Evolutionary conservation across 2,888 invertebrate genomes (phyloP).

Genomic region (Stenchaetothrips biformis): DNA sequence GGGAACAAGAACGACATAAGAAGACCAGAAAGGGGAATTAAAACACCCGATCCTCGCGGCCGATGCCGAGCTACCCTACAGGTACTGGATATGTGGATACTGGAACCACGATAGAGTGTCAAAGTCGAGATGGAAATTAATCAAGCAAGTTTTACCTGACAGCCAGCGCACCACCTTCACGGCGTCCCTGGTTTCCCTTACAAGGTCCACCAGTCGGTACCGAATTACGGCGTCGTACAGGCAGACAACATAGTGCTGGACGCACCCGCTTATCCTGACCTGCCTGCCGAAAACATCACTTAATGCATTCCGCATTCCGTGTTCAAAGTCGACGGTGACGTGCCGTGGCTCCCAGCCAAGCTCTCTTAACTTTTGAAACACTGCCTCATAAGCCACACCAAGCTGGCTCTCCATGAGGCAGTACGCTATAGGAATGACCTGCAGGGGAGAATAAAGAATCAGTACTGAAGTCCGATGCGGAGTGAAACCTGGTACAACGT

Average conservation of each 20-base stretch:
- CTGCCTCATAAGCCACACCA: not conserved
- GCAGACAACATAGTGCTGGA: not conserved
- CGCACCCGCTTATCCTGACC: not conserved
- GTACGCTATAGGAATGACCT: not conserved
- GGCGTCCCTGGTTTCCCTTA: not conserved
- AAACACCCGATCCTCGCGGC: no score
- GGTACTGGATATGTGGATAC: no score
- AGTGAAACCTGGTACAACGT: no score
- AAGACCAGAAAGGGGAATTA: no score
- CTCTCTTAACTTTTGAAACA: not conserved
- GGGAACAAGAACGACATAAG: not conserved
- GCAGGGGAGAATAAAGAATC: not conserved
- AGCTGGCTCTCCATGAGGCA: not conserved
- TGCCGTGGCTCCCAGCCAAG: not conserved
- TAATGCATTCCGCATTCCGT: not conserved
- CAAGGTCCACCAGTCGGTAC: not conserved
- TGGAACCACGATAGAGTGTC: no score
- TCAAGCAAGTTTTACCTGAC: not conserved
- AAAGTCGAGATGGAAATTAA: no score
- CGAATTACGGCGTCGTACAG: not conserved
- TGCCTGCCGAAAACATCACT: not conserved
- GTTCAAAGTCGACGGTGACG: not conserved
- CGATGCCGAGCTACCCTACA: no score
- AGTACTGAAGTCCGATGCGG: not conserved
- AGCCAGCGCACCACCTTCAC: not conserved